Percentiles rank a stretch among this genome's conserved stretches.
These are phyloP conservation scores for Myopa testacea DNA, from an alignment of 2,888 invertebrate species.

Conservation along the genomic window DNA sequence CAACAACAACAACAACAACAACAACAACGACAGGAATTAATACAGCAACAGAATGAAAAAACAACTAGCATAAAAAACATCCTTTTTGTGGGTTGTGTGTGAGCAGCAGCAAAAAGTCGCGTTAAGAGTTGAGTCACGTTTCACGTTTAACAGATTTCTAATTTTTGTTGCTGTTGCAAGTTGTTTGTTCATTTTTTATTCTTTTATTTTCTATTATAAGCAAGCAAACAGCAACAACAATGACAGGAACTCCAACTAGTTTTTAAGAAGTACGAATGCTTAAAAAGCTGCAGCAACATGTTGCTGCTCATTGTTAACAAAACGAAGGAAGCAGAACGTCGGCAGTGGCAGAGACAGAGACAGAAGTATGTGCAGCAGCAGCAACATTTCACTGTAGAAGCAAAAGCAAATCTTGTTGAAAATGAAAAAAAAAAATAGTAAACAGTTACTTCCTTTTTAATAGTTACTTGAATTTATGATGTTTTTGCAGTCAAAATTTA, in stretches of 20 bases:
- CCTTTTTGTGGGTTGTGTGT: slow-evolving; percentile 21
- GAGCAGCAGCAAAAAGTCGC: background rate
- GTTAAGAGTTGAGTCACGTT: slow-evolving; percentile 35
- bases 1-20: slow-evolving; percentile 13
- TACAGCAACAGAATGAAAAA: slow-evolving; percentile 9
- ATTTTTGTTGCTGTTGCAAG: background rate
- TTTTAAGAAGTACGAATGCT: background rate
- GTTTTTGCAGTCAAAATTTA: background rate
- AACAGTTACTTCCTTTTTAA: too few species aligned
- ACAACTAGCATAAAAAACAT: slow-evolving; percentile 7
- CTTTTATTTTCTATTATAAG: background rate
- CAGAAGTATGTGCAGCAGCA: background rate
- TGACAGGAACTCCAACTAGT: slow-evolving; percentile 12
- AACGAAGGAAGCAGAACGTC: background rate
- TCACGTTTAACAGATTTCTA: slow-evolving; percentile 34
- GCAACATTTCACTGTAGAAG: background rate
- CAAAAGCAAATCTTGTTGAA: background rate
- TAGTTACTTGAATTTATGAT: too few species aligned
- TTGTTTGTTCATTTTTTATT: slow-evolving; percentile 9
- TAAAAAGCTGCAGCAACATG: slow-evolving; percentile 35
- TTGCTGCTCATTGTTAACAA: slow-evolving; percentile 28
- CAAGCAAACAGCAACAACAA: background rate
- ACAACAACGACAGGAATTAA: background rate
- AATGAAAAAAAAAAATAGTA: slow-evolving; percentile 2
- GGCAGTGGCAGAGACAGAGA: background rate